A percentile compares a stretch with the other conserved stretches of the same genome.
phyloP scores from a whole-genome alignment of 2,888 invertebrate species.

The Cerastoderma edule region DNA sequence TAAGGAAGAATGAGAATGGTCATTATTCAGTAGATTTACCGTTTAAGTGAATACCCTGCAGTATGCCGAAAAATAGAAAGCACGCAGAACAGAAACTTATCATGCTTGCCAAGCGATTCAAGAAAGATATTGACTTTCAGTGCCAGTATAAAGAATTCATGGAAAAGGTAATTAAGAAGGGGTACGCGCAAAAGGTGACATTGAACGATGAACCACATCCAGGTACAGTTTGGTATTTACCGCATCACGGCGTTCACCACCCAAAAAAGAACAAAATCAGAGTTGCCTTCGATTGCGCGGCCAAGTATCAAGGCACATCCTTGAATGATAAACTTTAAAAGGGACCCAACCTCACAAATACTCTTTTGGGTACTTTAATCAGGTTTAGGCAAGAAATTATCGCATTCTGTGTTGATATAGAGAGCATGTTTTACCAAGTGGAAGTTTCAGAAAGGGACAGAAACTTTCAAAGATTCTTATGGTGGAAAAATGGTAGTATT shows the following conservation, averaged over 20 bases:
- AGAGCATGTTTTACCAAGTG: conserved; percentile 44
- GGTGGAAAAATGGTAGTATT: conserved; percentile 26
- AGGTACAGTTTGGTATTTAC: conserved; percentile 30
- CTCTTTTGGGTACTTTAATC: conserved; percentile 49
- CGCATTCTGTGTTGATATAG: conserved; percentile 55
- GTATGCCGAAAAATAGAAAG: too few species aligned
- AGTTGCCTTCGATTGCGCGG: conserved; percentile 46
- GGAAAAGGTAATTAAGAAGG: conserved; percentile 11
- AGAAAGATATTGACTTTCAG: not conserved
- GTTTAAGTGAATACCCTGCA: too few species aligned
- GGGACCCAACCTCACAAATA: conserved; percentile 46
- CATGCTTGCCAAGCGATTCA: conserved; percentile 2
- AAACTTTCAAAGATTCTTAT: conserved; percentile 33
- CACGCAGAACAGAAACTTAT: too few species aligned
- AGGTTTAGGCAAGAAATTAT: conserved; percentile 52
- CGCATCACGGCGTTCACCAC: conserved; percentile 37
- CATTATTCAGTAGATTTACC: too few species aligned
- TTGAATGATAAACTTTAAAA: conserved; percentile 38
- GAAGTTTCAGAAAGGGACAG: conserved; percentile 14
- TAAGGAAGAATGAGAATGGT: not conserved
- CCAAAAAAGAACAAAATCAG: conserved; percentile 38
- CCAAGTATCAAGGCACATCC: conserved; percentile 29
- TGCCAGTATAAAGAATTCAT: conserved; percentile 4
- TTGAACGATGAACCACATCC: too few species aligned
- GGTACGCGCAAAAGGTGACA: conserved; percentile 9